Base-by-base conservation (phyloP, 2,888 invertebrate genomes). In the Flexamia atlantica region DNA sequence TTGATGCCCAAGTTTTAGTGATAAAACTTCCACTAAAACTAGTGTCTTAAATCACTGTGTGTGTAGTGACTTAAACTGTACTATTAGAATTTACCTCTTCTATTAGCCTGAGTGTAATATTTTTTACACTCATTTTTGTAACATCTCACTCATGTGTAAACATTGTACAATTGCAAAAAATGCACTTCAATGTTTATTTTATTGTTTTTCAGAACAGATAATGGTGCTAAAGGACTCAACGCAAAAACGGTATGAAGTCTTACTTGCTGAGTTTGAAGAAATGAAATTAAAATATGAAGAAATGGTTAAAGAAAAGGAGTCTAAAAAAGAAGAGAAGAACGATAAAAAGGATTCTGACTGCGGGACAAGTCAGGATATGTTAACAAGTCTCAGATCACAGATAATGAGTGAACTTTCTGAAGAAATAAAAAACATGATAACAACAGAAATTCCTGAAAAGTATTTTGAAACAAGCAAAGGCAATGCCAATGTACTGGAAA, bases 231-330 rank as follows among this genome's bases (percentile, higher is more conserved):
- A 90, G 85, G 90, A 90, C 40, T 90, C 90, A 60, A 89, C 93
- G 0, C 91, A 92, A 86, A 91, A 91, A 74, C 92, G 92, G 85
- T 90, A 93, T 83, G 90, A 90, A 82, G 91, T 91, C 83, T 89
- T 93, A 60, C 92, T 91, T 89, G 90, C 90, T 40, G 93, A 93
- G 85, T 92, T 93, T 88, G 92, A 92, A 84, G 81, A 80, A 86
- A 89, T 87, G 7, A 90, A 90, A 85, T 87, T 88, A 10, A 90
- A 90, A 81, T 89, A 89, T 86, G 90, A 89, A 82, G 89, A 90
- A 81, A 88, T 90, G 28, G 70, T 88, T n/a, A 84, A 79, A 40
- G 36, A 76, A 28, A 70, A 74, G 25, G 70, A 23, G 32, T n/a
- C 28, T 57, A 83, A 84, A 82, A 79, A 80, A 20, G n/a, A 70